Evolutionary conservation across 2,888 invertebrate genomes (phyloP), one percentile per base, ranked within the genome.

Genomic region (Heteropelma amictum): DNA sequence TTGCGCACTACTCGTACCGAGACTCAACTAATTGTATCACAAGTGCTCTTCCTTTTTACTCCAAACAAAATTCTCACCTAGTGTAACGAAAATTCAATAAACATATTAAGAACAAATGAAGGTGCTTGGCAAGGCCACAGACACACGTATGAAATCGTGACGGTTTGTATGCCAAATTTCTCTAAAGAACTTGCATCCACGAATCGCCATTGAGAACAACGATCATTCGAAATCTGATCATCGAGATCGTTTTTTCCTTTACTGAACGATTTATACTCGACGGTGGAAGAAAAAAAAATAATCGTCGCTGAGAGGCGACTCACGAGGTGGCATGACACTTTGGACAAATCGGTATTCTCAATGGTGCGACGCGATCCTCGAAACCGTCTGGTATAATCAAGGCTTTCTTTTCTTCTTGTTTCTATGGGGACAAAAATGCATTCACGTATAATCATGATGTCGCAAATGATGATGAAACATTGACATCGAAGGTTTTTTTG

Each of bases 381-480:
- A 53, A 58, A 58, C n/a, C 10, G 17, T 45, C 42, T 45, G 63
- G 23, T 30, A 45, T 51, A 56, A 8, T 71, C 30, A 38, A 30
- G 1, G n/a, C 28, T 35, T 12, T 40, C 38, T 2, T 56, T 17
- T 72, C 38, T 21, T 56, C 8, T 28, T 28, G 4, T 10, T 28
- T 30, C 12, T 14, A 68, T 76, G 51, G 58, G 38, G 68, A 30
- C 63, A 38, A 58, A 68, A 76, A 72, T 76, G 75, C 75, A 76
- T 71, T 76, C 71, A 63, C 63, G 67, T 65, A 74, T 65, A n/a
- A n/a, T n/a, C n/a, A n/a, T 70, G 65, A 65, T 54, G 61, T 61
- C 40, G 30, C 72, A 72, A 71, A 58, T 67, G 58, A 58, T 67
- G 58, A 68, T 63, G 38, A 28, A 28, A 68, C 53, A 64, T 14